These are phyloP conservation scores for Crypturellus tataupa DNA, from an alignment of 2,797 vertebrate genomes.

Conservation along the genomic window DNA sequence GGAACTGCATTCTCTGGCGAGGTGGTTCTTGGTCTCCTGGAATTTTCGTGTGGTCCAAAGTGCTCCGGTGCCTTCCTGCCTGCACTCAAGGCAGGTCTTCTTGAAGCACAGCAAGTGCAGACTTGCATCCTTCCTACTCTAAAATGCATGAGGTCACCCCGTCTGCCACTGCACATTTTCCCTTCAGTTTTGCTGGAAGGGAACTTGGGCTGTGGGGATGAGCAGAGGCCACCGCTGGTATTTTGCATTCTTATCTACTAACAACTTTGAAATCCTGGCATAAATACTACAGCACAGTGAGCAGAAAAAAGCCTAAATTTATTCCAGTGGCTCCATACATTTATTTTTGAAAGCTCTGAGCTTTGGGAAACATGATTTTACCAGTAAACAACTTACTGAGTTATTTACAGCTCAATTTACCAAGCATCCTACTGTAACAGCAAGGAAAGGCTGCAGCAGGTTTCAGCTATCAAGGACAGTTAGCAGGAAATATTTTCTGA, in stretches of 20 bases:
- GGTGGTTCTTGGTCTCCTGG: background rate
- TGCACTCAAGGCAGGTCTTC: background rate
- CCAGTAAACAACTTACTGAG: background rate
- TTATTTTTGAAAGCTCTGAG: background rate
- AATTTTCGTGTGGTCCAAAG: background rate
- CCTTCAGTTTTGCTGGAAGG: background rate
- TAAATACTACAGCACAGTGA: background rate
- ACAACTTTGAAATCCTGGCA: background rate
- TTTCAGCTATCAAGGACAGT: background rate
- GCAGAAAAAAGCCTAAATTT: background rate
- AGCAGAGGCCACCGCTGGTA: background rate
- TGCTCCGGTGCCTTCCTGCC: background rate
- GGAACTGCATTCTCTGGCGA: background rate
- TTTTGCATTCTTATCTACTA: background rate
- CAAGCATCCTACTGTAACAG: background rate
- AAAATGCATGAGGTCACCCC: background rate
- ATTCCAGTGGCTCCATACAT: fast-evolving
- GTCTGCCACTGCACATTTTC: background rate
- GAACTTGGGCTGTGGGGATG: background rate
- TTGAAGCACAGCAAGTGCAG: fast-evolving
- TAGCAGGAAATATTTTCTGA: background rate
- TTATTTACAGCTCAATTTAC: constrained; percentile 34
- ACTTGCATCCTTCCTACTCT: fast-evolving
- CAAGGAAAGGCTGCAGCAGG: background rate
- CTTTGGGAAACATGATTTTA: background rate